These are phyloP conservation scores for Donacobius atricapilla DNA, from an alignment of 2,113 vertebrate species.

Conservation along the genomic window DNA sequence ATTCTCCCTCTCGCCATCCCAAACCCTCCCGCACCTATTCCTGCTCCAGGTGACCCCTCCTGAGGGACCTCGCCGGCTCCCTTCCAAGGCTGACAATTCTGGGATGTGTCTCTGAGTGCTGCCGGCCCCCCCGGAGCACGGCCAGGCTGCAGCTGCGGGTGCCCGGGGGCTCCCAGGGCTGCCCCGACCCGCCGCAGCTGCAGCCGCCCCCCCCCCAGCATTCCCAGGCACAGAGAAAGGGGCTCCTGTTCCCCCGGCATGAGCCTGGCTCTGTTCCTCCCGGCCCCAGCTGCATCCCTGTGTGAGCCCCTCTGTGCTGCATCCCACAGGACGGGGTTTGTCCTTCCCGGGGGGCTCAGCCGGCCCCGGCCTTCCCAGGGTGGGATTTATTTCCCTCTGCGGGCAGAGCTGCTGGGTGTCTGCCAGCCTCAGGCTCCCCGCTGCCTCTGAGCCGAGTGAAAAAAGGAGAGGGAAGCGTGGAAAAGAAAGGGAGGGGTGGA, in stretches of 20 bases:
- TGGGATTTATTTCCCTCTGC: not conserved
- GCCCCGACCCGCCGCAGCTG: not conserved
- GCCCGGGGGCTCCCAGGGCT: not conserved
- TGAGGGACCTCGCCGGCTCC: not conserved
- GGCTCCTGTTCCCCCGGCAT: not conserved
- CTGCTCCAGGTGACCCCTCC: not conserved
- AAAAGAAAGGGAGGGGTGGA: not conserved
- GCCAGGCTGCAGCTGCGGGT: not conserved
- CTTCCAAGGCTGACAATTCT: rapidly evolving
- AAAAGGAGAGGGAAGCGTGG: not conserved
- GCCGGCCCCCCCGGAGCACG: too few relatives aligned
- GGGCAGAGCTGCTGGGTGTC: not conserved
- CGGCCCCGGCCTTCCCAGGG: not conserved
- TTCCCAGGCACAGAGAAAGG: not conserved
- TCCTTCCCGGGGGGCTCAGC: not conserved
- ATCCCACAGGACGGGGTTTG: not conserved
- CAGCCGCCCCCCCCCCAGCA: not conserved
- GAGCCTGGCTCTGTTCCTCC: not conserved
- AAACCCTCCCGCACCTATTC: rapidly evolving
- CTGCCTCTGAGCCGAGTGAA: too few relatives aligned
- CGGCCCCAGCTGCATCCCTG: constrained; percentile 19
- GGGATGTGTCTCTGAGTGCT: not conserved
- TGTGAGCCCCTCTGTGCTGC: constrained; percentile 40
- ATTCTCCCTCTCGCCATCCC: not conserved
- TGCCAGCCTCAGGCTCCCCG: not conserved